Base-by-base conservation (phyloP, 2,113 vertebrate species). In the Gopherus evgoodei region DNA sequence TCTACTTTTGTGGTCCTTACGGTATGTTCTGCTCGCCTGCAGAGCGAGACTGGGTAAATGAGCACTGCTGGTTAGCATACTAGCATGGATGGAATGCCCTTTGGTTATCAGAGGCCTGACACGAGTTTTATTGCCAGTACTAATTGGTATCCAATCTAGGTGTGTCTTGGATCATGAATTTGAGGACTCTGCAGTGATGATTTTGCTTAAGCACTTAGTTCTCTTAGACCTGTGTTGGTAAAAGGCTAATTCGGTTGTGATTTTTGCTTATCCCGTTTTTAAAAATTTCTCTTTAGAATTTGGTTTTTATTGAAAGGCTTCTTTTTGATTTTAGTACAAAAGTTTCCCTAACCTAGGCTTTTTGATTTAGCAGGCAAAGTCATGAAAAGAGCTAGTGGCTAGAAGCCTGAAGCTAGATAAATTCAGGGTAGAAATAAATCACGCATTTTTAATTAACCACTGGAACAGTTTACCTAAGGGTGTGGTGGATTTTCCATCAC, bases 1-100 rank as follows among this genome's bases (percentile, higher is more conserved):
- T 75, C 82, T 69, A 53, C 80, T 4, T 22, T 1, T 0, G 24
- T 1, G 1, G 7, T 6, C 1, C 0, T 1, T 53, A 31, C 3
- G 9, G 59, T 8, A 57, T 31, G 0, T 6, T 21, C 17, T 44
- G 5, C 27, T 93, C 1, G 0, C 69, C 79, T 83, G 76, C 38
- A n/a, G 81, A 27, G 90, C 57, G 79, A 80, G 50, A 6, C 35
- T 24, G 57, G 88, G 52, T 80, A 35, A 31, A 47, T 25, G 4
- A 0, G 3, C 2, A 25, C 31, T 42, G 54, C 75, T 94, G 88
- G 86, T 72, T 75, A 2, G 54, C 78, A 38, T 8, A 8, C 49
- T 19, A 82, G 35, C 62, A 38, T 35, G 27, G 8, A 17, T 38
- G 38, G 35, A 1, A 44, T 62, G 17, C 22, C 35, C 25, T 25